phyloP scores from a whole-genome alignment of 1,140 invertebrate genomes.

The Heterodera carotae region DNA sequence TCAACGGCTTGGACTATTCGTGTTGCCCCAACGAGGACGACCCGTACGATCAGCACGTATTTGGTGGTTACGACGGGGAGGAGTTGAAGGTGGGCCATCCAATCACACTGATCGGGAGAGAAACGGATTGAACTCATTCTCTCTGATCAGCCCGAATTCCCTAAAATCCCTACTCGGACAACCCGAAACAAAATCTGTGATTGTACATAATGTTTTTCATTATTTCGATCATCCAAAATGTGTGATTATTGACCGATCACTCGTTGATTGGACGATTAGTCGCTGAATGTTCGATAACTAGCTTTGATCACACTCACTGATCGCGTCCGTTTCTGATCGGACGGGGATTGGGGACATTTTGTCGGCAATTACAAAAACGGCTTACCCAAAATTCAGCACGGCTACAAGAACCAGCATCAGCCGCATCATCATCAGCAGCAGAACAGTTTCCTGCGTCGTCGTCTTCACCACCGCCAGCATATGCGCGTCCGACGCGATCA shows the following conservation, averaged over 20 bases:
- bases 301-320: too few relatives aligned
- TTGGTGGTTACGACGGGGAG: conserved; percentile 63
- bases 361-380: background rate
- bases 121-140: background rate
- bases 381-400: conserved; percentile 45
- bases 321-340: too few relatives aligned
- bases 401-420: conserved; percentile 52
- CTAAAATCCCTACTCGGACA: too few relatives aligned
- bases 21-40: conserved; percentile 64
- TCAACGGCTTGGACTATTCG: conserved; percentile 65
- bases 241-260: too few relatives aligned
- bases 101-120: background rate
- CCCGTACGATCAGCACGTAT: conserved; percentile 64
- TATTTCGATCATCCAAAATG: too few relatives aligned
- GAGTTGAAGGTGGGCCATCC: conserved; percentile 46
- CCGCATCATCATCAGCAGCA: background rate
- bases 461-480: conserved; percentile 21
- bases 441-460: background rate
- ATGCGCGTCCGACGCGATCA: conserved; percentile 40
- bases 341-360: too few relatives aligned
- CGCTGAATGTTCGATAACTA: too few relatives aligned
- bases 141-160: too few relatives aligned
- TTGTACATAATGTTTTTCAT: too few relatives aligned
- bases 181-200: too few relatives aligned
- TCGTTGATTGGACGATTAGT: too few relatives aligned